phyloP scores from a whole-genome alignment of 2,888 invertebrate genomes.

The Halocaridina rubra region DNA sequence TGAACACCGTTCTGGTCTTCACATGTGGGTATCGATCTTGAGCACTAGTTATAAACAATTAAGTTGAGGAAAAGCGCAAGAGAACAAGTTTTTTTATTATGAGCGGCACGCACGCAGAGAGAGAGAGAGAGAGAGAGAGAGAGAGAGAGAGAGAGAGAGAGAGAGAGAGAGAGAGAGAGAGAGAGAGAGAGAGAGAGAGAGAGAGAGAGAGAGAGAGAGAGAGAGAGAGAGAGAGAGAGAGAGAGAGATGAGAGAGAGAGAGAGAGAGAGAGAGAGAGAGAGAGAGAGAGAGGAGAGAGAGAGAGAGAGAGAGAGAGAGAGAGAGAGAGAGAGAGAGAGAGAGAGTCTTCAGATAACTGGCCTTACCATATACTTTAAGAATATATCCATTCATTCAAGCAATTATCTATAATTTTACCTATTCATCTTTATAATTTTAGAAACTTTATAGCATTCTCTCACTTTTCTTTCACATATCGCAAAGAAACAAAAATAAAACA shows the following conservation, averaged over 20 bases:
- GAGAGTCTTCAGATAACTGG: neutral
- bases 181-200: neutral
- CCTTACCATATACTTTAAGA: neutral
- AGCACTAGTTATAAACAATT: no score
- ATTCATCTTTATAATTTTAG: no score
- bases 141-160: neutral
- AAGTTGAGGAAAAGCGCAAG: no score
- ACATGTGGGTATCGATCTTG: no score
- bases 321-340: neutral
- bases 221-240: neutral
- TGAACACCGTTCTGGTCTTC: no score
- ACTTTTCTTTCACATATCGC: neutral
- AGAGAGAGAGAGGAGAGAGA: neutral
- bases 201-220: neutral
- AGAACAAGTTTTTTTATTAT: no score
- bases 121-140: constrained; percentile 12
- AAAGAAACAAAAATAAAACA: neutral
- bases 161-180: neutral
- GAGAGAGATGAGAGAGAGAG: no score
- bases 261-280: neutral
- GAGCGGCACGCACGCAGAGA: no score
- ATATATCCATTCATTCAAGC: no score
- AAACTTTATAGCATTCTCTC: no score
- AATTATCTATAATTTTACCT: no score
- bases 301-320: neutral